Evolutionary conservation across 1,140 invertebrate genomes (phyloP), one percentile per base, ranked within the genome.

Genomic region (Pachyrhynchus sulphureomaculatus): DNA sequence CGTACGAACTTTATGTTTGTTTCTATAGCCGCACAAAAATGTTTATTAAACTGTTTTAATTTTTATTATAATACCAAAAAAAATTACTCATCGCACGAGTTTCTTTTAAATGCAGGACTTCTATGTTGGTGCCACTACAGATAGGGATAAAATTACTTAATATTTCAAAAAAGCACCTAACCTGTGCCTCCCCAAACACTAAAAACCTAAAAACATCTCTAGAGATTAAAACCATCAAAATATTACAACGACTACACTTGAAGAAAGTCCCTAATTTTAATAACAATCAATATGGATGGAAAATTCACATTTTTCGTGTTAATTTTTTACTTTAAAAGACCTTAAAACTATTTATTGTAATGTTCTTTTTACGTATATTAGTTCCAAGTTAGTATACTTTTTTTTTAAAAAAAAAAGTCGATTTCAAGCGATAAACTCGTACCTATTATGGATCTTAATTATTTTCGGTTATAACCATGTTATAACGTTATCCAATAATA

Each of bases 351-450:
- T 68, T 72, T 74, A 73, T 74, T 75, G 72, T 74, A 72, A 62
- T 55, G 47, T 47, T 41, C 42, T 70, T 69, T 62, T 75, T 74
- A 75, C 73, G 73, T 75, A 75, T 75, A 75, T 74, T 54, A 65
- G 72, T 75, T 75, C 52, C 72, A 69, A 64, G 44, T 62, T 74
- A 70, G 73, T 74, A 74, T 74, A 74, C 72, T 66, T 68, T 58
- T 29, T 18, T 29, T 32, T 13, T 8, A 12, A 58, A 34, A 18
- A n/a, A n/a, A n/a, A n/a, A n/a, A n/a, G n/a, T n/a, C n/a, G n/a
- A n/a, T n/a, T n/a, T n/a, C n/a, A n/a, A n/a, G n/a, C n/a, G n/a
- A n/a, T n/a, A n/a, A n/a, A n/a, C n/a, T n/a, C n/a, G n/a, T n/a
- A n/a, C n/a, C n/a, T n/a, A n/a, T n/a, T n/a, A n/a, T n/a, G n/a